These are phyloP conservation scores for Platichthys stellatus DNA, from an alignment of 2,113 vertebrate species.

Conservation along the genomic window DNA sequence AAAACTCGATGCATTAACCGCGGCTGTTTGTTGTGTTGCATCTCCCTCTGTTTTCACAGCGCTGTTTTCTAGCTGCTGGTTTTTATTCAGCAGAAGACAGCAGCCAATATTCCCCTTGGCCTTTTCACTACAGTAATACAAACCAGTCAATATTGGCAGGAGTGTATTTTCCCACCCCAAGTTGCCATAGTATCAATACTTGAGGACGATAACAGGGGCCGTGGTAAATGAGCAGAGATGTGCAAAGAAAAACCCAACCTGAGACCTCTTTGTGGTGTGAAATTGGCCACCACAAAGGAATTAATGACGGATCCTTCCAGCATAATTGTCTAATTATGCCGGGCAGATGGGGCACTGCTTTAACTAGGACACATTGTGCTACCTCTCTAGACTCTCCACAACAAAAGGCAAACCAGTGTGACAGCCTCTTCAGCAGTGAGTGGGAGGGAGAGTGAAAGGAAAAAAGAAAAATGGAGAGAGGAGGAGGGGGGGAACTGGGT, in stretches of 20 bases:
- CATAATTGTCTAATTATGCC: constrained; percentile 84
- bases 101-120: constrained; percentile 71
- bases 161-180: constrained; percentile 66
- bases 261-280: constrained; percentile 74
- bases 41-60: constrained; percentile 49
- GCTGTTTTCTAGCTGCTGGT: constrained; percentile 58
- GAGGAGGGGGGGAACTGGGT: constrained; percentile 40
- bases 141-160: constrained; percentile 74
- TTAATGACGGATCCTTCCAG: constrained; percentile 81
- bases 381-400: constrained; percentile 81
- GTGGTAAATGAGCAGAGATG: constrained; percentile 65
- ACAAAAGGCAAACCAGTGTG: constrained; percentile 82
- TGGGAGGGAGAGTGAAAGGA: constrained; percentile 77
- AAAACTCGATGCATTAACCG: constrained; percentile 48
- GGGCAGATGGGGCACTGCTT: constrained; percentile 83
- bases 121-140: constrained; percentile 68
- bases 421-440: constrained; percentile 81
- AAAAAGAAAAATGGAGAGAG: constrained; percentile 63
- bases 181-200: constrained; percentile 73
- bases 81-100: constrained; percentile 63
- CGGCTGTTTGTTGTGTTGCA: constrained; percentile 53
- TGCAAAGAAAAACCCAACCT: constrained; percentile 73
- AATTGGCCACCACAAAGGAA: constrained; percentile 82
- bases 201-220: constrained; percentile 60
- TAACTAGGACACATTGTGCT: constrained; percentile 85